Conservation (phyloP, 92 coral and sea anemone genomes). For the Zoanthus gigantus region DNA sequence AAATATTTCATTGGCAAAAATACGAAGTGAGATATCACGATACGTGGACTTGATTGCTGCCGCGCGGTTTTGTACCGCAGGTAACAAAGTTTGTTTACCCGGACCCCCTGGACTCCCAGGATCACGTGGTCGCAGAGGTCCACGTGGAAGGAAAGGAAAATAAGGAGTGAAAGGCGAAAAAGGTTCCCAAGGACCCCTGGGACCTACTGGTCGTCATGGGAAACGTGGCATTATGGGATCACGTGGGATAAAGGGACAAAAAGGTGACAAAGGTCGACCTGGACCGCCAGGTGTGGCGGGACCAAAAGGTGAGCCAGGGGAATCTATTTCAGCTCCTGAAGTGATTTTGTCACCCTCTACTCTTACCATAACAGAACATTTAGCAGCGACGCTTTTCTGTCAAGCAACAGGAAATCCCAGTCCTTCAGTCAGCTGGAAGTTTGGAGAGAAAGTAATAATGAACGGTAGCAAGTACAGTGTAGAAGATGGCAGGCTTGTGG, state of each 20-base stretch:
- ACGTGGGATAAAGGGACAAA: neutral
- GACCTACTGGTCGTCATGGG: constrained; percentile 9
- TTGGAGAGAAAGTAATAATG: neutral
- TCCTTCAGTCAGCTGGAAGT: neutral
- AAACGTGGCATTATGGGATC: constrained; percentile 10
- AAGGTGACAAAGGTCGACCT: neutral
- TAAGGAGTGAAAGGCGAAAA: neutral
- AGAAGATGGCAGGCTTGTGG: neutral
- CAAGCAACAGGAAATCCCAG: neutral
- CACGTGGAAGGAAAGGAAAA: neutral
- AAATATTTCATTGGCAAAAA: neutral
- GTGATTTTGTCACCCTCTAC: neutral
- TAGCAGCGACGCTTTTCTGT: neutral
- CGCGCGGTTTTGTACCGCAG: constrained; percentile 3
- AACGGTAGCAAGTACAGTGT: neutral
- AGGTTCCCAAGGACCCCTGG: neutral
- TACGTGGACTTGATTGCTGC: constrained; percentile 4
- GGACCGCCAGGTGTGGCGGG: neutral
- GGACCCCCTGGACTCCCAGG: constrained; percentile 20
- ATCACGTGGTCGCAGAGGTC: constrained; percentile 22
- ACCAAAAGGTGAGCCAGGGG: neutral
- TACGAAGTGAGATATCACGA: neutral
- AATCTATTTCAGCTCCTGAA: neutral
- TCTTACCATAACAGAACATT: neutral
- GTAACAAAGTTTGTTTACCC: constrained; percentile 3